Evolutionary conservation across 2,888 invertebrate genomes (phyloP), one percentile per base, ranked within the genome.

Genomic region (Caenorhabditis virilis): DNA sequence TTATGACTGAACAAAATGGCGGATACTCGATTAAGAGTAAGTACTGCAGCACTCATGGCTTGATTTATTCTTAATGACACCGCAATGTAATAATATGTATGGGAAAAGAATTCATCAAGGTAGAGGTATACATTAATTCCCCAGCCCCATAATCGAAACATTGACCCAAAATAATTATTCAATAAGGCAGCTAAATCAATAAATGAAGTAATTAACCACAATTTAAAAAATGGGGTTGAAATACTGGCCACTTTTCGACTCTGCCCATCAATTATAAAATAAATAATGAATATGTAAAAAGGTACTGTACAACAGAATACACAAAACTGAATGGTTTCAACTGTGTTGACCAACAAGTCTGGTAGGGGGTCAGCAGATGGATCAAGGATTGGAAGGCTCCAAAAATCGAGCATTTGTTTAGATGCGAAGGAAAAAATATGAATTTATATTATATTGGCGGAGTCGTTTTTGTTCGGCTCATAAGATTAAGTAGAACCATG

Each of bases 21-120:
- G 6, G 63, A 57, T 15, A 64, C 22, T 13, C 63, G 45, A 42
- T 64, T 64, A 2, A 58, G 51, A 15, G 63, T 58, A 2, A 64
- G 20, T n/a, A 58, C 54, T 1, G 58, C 50, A 11, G 58, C 63
- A 3, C 51, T 36, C 63, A 64, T 64, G 1, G 63, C 53, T 58
- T 64, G 63, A 23, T 54, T 58, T n/a, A 64, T 48, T 15, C 56
- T 56, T 61, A 41, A 30, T 47, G 13, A 45, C 63, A 57, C 58
- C 25, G 63, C 63, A 41, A 64, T 48, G 42, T 64, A 64, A 15
- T 58, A 23, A 26, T 58, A 64, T 2, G 54, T 2, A 16, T 41
- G 53, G n/a, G 47, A 53, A 42, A 58, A 64, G 0, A 15, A 16
- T 6, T 23, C 26, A 11, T 58, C 63, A 0, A 58, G 20, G 27